phyloP scores from a whole-genome alignment of 2,888 invertebrate species.

The Nomada hirtipes region DNA sequence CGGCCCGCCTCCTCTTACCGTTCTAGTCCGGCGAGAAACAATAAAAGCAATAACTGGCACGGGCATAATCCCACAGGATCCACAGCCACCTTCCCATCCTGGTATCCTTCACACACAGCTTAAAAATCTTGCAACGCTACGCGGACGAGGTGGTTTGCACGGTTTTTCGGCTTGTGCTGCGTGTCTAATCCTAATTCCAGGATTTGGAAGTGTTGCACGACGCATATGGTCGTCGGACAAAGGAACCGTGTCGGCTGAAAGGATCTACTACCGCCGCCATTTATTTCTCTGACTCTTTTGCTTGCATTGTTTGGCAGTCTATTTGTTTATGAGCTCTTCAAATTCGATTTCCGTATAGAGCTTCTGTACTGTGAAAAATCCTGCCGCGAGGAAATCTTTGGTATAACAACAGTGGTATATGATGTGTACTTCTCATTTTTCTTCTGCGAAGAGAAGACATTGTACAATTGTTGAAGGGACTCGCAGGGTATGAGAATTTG shows the following conservation, averaged over 20 bases:
- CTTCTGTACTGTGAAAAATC: no score
- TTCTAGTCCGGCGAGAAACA: conserved; percentile 61
- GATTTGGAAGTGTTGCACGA: conserved; percentile 50
- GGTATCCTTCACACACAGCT: not conserved
- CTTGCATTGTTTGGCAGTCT: conserved; percentile 31
- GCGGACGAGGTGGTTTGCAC: not conserved
- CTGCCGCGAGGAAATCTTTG: not conserved
- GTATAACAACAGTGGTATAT: not conserved
- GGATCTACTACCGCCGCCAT: conserved; percentile 41
- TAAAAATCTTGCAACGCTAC: not conserved
- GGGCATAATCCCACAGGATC: conserved; percentile 70
- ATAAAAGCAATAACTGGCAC: conserved; percentile 67
- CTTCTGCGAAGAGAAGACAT: not conserved
- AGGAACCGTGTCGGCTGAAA: conserved; percentile 51
- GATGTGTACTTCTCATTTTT: not conserved
- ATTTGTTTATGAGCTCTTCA: conserved; percentile 56
- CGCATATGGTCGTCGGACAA: conserved; percentile 57
- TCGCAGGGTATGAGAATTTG: not conserved
- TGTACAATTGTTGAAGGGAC: conserved; percentile 12
- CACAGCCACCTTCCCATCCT: conserved; percentile 41
- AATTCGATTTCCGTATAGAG: no score
- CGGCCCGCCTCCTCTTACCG: conserved; percentile 16
- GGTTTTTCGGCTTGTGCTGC: conserved; percentile 38
- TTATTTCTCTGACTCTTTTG: not conserved
- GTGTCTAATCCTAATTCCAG: conserved; percentile 66